Evolutionary conservation across 2,113 vertebrate genomes (phyloP).

Genomic region (Corynorhinus townsendii): DNA sequence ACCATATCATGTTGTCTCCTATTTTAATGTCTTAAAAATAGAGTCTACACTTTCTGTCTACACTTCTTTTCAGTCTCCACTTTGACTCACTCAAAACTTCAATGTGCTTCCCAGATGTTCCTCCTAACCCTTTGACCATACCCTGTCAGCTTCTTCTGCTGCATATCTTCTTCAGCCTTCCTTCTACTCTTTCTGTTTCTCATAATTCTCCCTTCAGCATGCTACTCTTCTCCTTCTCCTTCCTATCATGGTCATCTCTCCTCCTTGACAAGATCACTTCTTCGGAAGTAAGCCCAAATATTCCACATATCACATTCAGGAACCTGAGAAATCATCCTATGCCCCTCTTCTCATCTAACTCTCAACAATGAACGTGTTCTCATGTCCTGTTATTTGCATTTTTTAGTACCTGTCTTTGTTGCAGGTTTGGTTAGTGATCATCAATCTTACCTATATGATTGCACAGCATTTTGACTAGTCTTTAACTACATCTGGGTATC

Average conservation of each 20-base stretch:
- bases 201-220: background rate
- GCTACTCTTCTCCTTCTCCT: background rate
- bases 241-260: background rate
- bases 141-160: background rate
- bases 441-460: background rate
- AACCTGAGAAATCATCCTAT: background rate
- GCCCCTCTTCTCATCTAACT: background rate
- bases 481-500: background rate
- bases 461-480: background rate
- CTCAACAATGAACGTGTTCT: background rate
- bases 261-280: background rate
- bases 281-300: background rate
- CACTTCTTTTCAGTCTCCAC: background rate
- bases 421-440: background rate
- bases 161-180: background rate
- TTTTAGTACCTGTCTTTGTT: background rate
- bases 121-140: background rate
- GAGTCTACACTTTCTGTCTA: background rate
- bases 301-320: accelerated
- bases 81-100: background rate
- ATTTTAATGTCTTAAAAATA: background rate
- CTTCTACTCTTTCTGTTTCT: background rate
- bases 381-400: background rate
- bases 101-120: background rate
- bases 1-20: background rate